Conservation (phyloP, 2,113 vertebrate species). For the Anas platyrhynchos region DNA sequence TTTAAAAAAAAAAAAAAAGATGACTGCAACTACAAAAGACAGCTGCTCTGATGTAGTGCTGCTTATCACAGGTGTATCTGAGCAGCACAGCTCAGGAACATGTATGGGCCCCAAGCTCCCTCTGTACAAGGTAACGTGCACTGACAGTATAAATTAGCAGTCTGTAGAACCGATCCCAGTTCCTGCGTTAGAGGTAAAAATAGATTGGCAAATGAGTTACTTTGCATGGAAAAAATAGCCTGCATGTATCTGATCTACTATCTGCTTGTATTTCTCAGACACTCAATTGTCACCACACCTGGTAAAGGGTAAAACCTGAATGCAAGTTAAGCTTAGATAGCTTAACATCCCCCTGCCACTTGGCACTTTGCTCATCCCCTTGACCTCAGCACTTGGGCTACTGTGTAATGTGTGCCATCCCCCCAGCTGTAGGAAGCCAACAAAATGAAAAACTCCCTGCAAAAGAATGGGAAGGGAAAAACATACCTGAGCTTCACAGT, state of each 20-base stretch:
- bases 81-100: neutral
- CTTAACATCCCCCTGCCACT: too few relatives aligned
- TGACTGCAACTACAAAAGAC: neutral
- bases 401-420: neutral
- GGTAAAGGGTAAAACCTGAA: neutral
- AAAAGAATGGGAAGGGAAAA: neutral
- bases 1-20: neutral
- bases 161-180: neutral
- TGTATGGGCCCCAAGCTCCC: neutral
- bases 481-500: conserved; percentile 92
- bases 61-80: neutral
- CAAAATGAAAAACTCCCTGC: neutral
- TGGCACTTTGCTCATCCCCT: neutral
- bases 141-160: neutral
- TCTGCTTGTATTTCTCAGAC: neutral
- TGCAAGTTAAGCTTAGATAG: neutral
- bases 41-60: neutral
- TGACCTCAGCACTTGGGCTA: neutral
- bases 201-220: neutral
- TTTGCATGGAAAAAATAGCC: neutral
- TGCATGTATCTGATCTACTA: neutral
- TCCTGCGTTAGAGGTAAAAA: neutral
- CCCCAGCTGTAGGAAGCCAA: neutral
- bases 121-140: neutral
- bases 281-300: accelerated